A percentile compares a stretch with the other conserved stretches of the same genome.
These are phyloP conservation scores for Pegoplata infirma DNA, from an alignment of 2,888 invertebrate species.

Conservation along the genomic window DNA sequence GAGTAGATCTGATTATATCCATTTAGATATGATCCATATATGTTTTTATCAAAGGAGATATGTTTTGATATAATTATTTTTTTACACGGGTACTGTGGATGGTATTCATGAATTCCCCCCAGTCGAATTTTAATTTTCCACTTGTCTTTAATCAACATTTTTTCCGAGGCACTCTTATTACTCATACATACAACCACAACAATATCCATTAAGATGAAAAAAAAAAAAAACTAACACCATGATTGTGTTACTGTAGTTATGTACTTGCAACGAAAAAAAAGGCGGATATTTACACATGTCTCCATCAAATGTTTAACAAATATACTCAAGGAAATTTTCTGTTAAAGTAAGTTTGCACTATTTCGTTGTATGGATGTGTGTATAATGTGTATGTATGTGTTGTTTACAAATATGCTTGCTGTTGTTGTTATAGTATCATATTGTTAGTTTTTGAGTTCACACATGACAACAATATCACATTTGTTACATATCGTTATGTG, in stretches of 20 bases:
- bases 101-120: too few species aligned
- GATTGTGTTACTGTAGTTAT: neutral
- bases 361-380: too few species aligned
- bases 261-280: slow-evolving; percentile 30
- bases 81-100: too few species aligned
- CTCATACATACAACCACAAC: neutral
- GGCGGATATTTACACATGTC: slow-evolving; percentile 55
- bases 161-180: too few species aligned
- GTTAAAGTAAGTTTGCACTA: slow-evolving; percentile 19
- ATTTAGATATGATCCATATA: too few species aligned
- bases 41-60: too few species aligned
- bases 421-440: slow-evolving; percentile 20
- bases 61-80: too few species aligned
- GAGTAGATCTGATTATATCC: too few species aligned
- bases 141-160: too few species aligned
- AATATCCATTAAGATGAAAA: neutral
- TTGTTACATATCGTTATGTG: slow-evolving; percentile 23
- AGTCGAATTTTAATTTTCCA: too few species aligned
- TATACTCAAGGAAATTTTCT: slow-evolving; percentile 29
- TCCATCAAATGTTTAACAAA: slow-evolving; percentile 48
- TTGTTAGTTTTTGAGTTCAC: slow-evolving; percentile 50
- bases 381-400: neutral
- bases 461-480: slow-evolving; percentile 38
- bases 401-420: neutral
- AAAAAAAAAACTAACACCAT: slow-evolving; percentile 8